Evolutionary conservation across 2,888 invertebrate species (phyloP), one percentile per base, ranked within the genome.

Genomic region (Chelonus formosanus): DNA sequence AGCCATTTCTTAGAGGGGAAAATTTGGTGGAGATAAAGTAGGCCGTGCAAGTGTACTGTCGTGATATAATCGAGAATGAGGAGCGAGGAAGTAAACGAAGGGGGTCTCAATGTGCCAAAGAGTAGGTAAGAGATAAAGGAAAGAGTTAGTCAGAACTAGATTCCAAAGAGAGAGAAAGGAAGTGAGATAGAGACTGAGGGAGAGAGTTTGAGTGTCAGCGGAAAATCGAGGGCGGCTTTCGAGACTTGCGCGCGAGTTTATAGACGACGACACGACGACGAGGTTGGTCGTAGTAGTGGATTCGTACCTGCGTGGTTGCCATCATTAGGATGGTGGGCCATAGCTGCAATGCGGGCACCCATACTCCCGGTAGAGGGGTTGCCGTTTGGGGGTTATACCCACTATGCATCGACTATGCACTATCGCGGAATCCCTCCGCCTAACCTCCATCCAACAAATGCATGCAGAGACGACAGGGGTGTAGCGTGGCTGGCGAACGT

Each of bases 341-440:
- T 78, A 80, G 79, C 82, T 82, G 82, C 82, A 83, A 79, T 83
- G 82, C 81, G 81, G 82, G 78, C 74, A 75, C 74, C 78, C 74
- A 78, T 80, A 76, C 78, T 74, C 75, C 73, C 71, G 65, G 73
- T 73, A 59, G 63, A 67, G 61, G 64, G 68, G 65, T 57, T 63
- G 68, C 56, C 62, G 52, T 45, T 67, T 54, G 60, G 56, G 52
- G 63, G 63, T 58, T 48, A 65, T 65, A 63, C 59, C 54, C 58
- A 65, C 67, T 65, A 67, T 70, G 67, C 69, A 72, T 60, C 65
- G 68, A 70, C 73, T 74, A 75, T 77, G 76, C 75, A 75, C 77
- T 75, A 70, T 70, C 73, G 71, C 70, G 71, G 67, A 71, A 69
- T 67, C 71, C 71, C 72, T 69, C 69, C 67, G 60, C 68, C 70